A percentile compares a stretch with the other conserved stretches of the same genome.
phyloP scores from a whole-genome alignment of 2,113 vertebrate genomes.

The Passer montanus region DNA sequence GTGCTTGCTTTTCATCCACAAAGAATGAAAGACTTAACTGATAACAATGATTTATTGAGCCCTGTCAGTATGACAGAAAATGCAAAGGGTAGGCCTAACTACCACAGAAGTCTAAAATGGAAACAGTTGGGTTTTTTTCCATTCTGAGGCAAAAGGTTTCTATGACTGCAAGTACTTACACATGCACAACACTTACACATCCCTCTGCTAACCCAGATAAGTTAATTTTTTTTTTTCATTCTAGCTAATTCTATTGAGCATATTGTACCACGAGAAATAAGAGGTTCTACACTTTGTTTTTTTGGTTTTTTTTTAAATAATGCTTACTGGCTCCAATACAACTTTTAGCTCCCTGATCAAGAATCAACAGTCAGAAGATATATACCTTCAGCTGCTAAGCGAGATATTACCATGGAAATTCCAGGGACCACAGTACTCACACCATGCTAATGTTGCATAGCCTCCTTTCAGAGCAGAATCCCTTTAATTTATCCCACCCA shows the following conservation, averaged over 20 bases:
- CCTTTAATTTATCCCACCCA: background rate
- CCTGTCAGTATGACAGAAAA: background rate
- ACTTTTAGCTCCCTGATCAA: background rate
- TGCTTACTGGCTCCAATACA: background rate
- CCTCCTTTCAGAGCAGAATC: background rate
- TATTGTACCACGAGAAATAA: background rate
- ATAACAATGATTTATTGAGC: background rate
- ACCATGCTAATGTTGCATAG: rapidly evolving
- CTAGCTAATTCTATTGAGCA: background rate
- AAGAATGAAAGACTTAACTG: background rate
- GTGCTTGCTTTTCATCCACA: rapidly evolving
- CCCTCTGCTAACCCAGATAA: background rate
- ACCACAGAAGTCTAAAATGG: background rate
- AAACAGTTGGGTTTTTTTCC: background rate
- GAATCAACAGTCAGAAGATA: background rate
- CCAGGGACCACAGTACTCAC: background rate
- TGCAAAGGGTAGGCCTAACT: background rate
- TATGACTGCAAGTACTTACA: background rate
- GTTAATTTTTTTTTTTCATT: background rate
- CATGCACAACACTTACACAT: background rate
- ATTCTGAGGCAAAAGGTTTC: background rate
- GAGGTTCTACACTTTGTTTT: background rate
- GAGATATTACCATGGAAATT: background rate
- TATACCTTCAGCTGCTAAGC: background rate
- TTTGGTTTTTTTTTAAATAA: background rate